Conservation (phyloP, 2,888 invertebrate genomes). For the Cantharis lateralis region DNA sequence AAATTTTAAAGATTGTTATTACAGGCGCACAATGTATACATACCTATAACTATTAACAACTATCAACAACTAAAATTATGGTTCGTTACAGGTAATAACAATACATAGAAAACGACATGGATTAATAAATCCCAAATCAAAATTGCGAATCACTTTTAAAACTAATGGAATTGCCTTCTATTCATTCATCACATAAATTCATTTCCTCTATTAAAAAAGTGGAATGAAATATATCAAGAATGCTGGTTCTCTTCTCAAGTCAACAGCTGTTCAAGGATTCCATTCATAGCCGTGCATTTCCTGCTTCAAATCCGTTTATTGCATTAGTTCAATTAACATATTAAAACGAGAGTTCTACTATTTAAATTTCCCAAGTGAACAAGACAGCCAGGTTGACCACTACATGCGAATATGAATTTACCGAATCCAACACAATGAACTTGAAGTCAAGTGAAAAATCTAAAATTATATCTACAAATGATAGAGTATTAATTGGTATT, state of each 20-base stretch:
- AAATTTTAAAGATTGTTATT: not conserved
- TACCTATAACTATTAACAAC: not conserved
- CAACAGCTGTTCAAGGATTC: constrained; percentile 20
- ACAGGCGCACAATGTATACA: too few species aligned
- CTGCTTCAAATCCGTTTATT: constrained; percentile 22
- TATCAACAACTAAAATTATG: not conserved
- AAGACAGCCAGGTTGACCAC: constrained; percentile 1
- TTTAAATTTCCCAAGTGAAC: constrained; percentile 5
- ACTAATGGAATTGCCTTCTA: not conserved
- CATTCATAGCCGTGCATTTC: constrained; percentile 17
- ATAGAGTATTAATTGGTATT: not conserved
- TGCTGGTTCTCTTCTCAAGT: constrained; percentile 15
- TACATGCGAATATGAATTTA: not conserved
- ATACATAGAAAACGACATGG: not conserved
- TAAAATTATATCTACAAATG: not conserved
- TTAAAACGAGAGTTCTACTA: not conserved
- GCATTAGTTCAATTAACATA: constrained; percentile 16
- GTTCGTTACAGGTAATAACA: not conserved
- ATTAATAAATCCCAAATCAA: not conserved
- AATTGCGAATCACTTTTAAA: not conserved
- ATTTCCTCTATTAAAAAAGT: not conserved
- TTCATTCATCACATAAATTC: not conserved
- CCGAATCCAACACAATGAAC: not conserved
- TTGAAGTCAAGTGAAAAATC: not conserved
- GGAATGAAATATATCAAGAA: constrained; percentile 13